These are phyloP conservation scores for Ceyx melanurus DNA, from an alignment of 2,113 vertebrate species.

Conservation along the genomic window DNA sequence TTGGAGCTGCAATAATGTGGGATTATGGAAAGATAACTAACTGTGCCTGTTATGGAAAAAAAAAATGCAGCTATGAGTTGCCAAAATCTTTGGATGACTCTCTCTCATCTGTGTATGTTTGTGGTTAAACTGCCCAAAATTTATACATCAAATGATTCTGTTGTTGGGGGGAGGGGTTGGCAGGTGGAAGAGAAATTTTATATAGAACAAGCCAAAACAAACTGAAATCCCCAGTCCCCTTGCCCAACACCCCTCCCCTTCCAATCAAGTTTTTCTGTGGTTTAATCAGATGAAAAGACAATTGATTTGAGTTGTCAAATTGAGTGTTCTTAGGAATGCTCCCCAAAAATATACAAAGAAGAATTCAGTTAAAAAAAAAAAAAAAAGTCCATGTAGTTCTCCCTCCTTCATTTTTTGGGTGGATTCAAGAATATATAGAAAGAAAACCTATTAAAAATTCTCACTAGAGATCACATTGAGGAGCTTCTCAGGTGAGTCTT, in stretches of 20 bases:
- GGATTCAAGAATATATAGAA: not conserved
- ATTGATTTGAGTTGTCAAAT: not conserved
- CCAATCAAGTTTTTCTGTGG: not conserved
- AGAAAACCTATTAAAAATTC: not conserved
- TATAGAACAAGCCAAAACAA: not conserved
- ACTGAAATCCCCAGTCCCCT: accelerated
- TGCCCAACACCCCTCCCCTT: no score
- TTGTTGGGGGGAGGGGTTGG: not conserved
- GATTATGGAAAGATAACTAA: not conserved
- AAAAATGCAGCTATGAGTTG: not conserved
- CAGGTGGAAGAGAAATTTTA: not conserved
- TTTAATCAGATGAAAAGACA: not conserved
- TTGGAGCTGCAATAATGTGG: not conserved
- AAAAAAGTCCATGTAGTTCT: no score
- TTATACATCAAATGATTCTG: not conserved
- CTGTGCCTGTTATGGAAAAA: not conserved
- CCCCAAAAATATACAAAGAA: not conserved
- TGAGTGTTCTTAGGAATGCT: not conserved
- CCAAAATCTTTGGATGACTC: not conserved
- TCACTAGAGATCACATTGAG: not conserved
- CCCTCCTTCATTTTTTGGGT: not conserved
- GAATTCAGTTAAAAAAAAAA: not conserved
- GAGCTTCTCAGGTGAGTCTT: not conserved
- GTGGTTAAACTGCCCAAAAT: not conserved
- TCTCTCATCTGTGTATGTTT: not conserved